Evolutionary conservation across 2,113 vertebrate species (phyloP).

Genomic region (Phaethon lepturus): DNA sequence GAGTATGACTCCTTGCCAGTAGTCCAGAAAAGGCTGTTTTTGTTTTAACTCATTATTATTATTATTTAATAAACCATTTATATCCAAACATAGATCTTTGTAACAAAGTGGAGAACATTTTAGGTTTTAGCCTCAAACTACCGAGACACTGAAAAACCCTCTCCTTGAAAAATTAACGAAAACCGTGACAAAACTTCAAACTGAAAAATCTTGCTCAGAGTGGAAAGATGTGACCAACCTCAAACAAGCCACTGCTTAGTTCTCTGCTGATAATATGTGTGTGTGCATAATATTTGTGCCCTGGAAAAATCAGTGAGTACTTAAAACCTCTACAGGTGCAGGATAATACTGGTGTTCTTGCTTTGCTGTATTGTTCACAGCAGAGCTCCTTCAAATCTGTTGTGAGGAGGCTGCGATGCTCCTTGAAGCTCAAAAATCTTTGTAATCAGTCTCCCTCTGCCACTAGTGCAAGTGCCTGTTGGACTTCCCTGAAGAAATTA

Average conservation of each 20-base stretch:
- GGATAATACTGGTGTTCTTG: background rate
- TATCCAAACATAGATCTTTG: background rate
- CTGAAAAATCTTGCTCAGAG: background rate
- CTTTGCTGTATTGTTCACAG: background rate
- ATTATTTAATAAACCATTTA: background rate
- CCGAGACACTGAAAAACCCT: background rate
- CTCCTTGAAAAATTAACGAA: background rate
- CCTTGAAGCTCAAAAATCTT: background rate
- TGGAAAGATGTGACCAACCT: background rate
- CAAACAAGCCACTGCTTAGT: background rate
- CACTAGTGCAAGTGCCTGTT: background rate
- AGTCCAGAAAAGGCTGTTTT: background rate
- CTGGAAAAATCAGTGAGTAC: background rate
- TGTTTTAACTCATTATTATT: background rate
- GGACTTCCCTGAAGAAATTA: conserved; percentile 28
- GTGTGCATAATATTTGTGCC: background rate
- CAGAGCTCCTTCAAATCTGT: background rate
- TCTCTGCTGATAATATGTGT: background rate
- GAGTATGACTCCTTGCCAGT: background rate
- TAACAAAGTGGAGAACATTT: background rate
- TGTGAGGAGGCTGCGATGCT: background rate
- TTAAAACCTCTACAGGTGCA: background rate
- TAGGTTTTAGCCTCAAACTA: background rate
- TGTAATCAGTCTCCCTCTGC: background rate
- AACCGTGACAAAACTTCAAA: background rate